Conservation (phyloP, 2,888 invertebrate genomes). For the Amblyjoppa fuscipennis region DNA sequence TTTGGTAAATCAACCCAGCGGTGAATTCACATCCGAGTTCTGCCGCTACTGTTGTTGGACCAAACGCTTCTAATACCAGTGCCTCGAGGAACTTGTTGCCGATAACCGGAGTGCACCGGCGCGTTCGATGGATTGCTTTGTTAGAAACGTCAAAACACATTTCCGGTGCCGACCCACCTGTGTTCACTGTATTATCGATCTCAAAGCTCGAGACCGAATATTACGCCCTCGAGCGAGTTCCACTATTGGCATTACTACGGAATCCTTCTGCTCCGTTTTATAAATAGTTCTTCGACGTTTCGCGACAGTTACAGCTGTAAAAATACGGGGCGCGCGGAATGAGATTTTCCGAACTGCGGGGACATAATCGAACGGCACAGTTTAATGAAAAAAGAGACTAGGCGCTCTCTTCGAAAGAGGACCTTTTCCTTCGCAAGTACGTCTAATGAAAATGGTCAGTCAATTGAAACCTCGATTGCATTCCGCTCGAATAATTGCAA, state of each 20-base stretch:
- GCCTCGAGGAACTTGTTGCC: background rate
- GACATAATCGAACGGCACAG: background rate
- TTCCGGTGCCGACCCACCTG: background rate
- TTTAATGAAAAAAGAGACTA: background rate
- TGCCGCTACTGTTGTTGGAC: background rate
- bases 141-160: conserved; percentile 25
- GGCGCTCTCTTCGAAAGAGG: background rate
- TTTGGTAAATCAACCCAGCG: conserved; percentile 17
- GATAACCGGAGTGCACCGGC: background rate
- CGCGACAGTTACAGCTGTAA: background rate
- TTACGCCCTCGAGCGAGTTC: background rate
- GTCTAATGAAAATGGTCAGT: conserved; percentile 70
- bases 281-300: background rate
- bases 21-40: background rate
- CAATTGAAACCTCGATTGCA: conserved; percentile 71
- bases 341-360: background rate
- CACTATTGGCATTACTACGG: background rate
- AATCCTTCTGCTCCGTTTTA: background rate
- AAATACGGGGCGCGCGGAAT: background rate
- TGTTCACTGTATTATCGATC: background rate
- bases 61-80: background rate
- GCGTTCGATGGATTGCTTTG: conserved; percentile 24
- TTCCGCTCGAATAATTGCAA: conserved; percentile 73
- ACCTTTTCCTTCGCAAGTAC: background rate
- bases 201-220: background rate